Conservation (phyloP, 2,888 invertebrate species). For the Imbricaverruca yamaguchii region DNA sequence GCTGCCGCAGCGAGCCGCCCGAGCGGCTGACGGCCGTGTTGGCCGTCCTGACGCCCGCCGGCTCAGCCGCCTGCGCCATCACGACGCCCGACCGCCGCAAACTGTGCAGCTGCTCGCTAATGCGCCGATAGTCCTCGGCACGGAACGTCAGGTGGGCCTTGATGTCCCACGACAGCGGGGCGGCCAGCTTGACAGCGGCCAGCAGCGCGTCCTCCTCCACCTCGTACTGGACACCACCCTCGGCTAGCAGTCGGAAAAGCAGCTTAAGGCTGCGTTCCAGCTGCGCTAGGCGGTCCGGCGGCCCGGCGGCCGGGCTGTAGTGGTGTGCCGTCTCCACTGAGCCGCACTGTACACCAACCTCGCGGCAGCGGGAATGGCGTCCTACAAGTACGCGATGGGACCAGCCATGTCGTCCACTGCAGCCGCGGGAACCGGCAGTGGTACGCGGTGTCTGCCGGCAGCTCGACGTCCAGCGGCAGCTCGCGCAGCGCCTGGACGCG, state of each 20-base stretch:
- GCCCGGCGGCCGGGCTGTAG: slow-evolving; percentile 34
- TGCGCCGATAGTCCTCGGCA: background rate
- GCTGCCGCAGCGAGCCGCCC: background rate
- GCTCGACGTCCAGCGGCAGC: slow-evolving; percentile 32
- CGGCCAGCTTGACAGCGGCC: slow-evolving; percentile 40
- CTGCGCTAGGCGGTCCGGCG: slow-evolving; percentile 37
- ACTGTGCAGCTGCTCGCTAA: slow-evolving; percentile 32
- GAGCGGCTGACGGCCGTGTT: background rate
- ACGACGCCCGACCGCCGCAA: slow-evolving; percentile 25
- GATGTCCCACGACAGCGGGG: slow-evolving; percentile 39
- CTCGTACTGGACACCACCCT: slow-evolving; percentile 36
- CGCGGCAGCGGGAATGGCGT: slow-evolving; percentile 19
- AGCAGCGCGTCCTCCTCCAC: slow-evolving; percentile 38
- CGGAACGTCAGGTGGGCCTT: slow-evolving; percentile 37
- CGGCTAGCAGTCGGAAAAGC: slow-evolving; percentile 34
- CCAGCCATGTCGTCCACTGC: slow-evolving; percentile 31
- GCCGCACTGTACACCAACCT: slow-evolving; percentile 22
- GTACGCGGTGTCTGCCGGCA: slow-evolving; percentile 34
- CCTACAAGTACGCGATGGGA: slow-evolving; percentile 36
- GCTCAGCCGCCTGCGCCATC: slow-evolving; percentile 13
- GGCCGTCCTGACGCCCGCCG: slow-evolving; percentile 19
- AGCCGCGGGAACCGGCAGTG: slow-evolving; percentile 38
- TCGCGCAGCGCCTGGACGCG: slow-evolving; percentile 32
- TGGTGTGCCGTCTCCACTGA: background rate
- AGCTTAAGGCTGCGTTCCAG: slow-evolving; percentile 35